Conservation (phyloP, 1,140 invertebrate species). For the Latrodectus geometricus region DNA sequence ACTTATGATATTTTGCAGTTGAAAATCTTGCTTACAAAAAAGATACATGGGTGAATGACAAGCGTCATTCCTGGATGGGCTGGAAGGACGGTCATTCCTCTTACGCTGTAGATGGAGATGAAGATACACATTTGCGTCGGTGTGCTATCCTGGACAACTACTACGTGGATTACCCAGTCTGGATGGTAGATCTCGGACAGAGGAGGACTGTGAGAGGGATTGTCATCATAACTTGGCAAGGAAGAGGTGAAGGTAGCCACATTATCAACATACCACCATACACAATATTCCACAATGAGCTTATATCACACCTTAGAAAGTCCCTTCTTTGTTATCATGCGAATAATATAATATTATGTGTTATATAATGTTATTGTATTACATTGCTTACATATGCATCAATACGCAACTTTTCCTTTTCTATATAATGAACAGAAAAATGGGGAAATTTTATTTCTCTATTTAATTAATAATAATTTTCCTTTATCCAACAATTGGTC, state of each 20-base stretch:
- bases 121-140: slow-evolving; percentile 68
- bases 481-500: too few species aligned
- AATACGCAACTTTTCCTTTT: too few species aligned
- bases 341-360: too few species aligned
- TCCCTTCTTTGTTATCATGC: too few species aligned
- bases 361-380: too few species aligned
- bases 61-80: slow-evolving; percentile 71
- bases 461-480: too few species aligned
- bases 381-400: too few species aligned
- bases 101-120: slow-evolving; percentile 69
- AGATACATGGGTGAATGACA: slow-evolving; percentile 74
- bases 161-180: slow-evolving; percentile 73
- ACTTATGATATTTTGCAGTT: slow-evolving; percentile 67
- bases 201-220: slow-evolving; percentile 70
- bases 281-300: too few species aligned
- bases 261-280: background rate
- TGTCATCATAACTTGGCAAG: slow-evolving; percentile 73
- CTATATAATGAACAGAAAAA: too few species aligned
- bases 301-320: too few species aligned
- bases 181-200: slow-evolving; percentile 73
- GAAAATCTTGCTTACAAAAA: slow-evolving; percentile 73
- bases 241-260: slow-evolving; percentile 70
- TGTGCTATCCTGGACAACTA: slow-evolving; percentile 74
- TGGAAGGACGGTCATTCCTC: slow-evolving; percentile 69
- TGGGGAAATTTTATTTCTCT: too few species aligned